These are phyloP conservation scores for Cephalopholis sonnerati DNA, from an alignment of 2,113 vertebrate genomes.

Conservation along the genomic window DNA sequence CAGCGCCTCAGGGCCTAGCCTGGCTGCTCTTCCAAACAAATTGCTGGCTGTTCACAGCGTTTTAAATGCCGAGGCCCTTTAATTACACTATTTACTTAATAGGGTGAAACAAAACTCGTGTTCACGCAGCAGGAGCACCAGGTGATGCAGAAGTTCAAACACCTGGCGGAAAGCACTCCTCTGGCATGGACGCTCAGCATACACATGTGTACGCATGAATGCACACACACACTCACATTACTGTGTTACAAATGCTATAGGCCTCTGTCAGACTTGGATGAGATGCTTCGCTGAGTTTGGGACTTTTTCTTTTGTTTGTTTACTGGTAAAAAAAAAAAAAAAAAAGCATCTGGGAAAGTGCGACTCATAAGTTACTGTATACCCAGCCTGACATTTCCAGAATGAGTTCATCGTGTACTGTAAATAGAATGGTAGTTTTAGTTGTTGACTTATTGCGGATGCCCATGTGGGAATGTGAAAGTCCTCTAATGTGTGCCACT, in stretches of 20 bases:
- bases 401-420: constrained; percentile 32
- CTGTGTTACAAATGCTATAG: constrained; percentile 11
- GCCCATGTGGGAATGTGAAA: constrained; percentile 27
- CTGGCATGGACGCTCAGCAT: constrained; percentile 53
- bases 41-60: constrained; percentile 82
- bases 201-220: constrained; percentile 41
- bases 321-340: not conserved
- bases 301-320: constrained; percentile 54
- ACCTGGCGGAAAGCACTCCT: constrained; percentile 71
- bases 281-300: constrained; percentile 29
- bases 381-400: constrained; percentile 42
- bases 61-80: constrained; percentile 82
- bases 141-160: constrained; percentile 82
- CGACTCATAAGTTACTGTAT: constrained; percentile 11
- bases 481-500: constrained; percentile 20
- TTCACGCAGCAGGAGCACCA: constrained; percentile 81
- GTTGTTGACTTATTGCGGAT: constrained; percentile 35
- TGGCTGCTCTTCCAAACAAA: constrained; percentile 84
- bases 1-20: constrained; percentile 77
- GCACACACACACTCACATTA: constrained; percentile 50
- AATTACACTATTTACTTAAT: constrained; percentile 87
- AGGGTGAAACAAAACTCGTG: constrained; percentile 81
- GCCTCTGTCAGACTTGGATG: not conserved
- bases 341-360: constrained; percentile 22
- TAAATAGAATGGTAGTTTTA: constrained; percentile 47